Base-by-base conservation (phyloP, 2,113 vertebrate species). In the Erythrocercus mccallii region DNA sequence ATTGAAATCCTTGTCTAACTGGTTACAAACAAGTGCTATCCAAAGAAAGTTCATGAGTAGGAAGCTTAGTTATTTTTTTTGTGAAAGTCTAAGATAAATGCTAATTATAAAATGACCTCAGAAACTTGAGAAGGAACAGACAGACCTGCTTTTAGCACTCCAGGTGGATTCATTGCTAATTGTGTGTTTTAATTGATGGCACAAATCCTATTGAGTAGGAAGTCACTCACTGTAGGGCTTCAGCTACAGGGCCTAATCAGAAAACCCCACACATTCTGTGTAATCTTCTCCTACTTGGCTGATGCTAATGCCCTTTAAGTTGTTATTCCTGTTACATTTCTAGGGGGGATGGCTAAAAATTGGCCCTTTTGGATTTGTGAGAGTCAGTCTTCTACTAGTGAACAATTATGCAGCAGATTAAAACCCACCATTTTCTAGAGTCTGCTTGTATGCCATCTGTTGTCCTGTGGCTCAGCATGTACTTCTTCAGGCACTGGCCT, bases 51-150 rank as follows among this genome's bases (percentile, higher is more conserved):
- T 92, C 0, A 12, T 90, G 93, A 78, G 93, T 87, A 88, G 87
- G 85, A 92, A 86, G 92, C 56, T 88, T 73, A 70, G 76, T 74
- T 81, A n/a, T 23, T 83, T 88, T 88, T 95, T 69, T 91, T 82
- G 30, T 86, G 70, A 44, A 94, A 94, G 57, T 86, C 69, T 94
- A n/a, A 82, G 78, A 77, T 77, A 88, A 91, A 57, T 86, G 79
- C 87, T 95, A 95, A 94, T 91, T 92, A 91, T 95, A 97, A 95
- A 95, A 72, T 81, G 62, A 92, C 87, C 93, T 95, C 87, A 88
- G 83, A 95, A 96, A 95, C 91, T 70, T 94, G 88, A 90, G 92
- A 93, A 88, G 86, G 88, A 93, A 94, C 92, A 94, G 92, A 81
- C 58, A 86, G 87, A 94, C 73, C 94, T 88, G 56, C 81, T 96